These are phyloP conservation scores for Lagopus muta DNA, from an alignment of 2,113 vertebrate genomes.

Conservation along the genomic window DNA sequence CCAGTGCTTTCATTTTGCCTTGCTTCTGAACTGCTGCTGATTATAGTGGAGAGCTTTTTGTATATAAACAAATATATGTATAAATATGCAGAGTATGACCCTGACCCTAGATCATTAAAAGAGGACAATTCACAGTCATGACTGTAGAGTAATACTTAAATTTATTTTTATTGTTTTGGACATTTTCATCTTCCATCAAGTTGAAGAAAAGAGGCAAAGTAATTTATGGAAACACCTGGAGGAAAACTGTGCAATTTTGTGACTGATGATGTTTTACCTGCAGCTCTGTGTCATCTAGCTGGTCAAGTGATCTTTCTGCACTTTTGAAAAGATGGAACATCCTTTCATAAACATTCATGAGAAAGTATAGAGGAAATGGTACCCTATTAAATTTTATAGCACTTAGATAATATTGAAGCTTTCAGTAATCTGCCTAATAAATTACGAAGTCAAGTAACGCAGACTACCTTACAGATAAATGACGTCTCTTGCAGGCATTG, in stretches of 20 bases:
- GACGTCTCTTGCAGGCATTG: neutral
- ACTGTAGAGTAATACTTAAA: too few relatives aligned
- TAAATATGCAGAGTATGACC: neutral
- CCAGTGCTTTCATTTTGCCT: neutral
- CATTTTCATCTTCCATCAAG: neutral
- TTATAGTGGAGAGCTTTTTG: neutral
- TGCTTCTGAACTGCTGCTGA: neutral
- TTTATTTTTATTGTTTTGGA: neutral
- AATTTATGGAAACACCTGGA: neutral
- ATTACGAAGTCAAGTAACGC: neutral
- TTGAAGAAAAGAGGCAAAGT: neutral
- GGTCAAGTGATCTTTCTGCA: neutral
- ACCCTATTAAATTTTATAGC: slow-evolving; percentile 37
- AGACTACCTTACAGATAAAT: slow-evolving; percentile 19
- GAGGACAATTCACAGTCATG: neutral
- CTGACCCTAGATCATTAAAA: neutral
- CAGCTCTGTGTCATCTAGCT: neutral
- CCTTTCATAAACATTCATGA: neutral
- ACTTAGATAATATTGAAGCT: neutral
- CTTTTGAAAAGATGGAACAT: neutral
- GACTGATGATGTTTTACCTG: neutral
- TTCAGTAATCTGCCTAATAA: slow-evolving; percentile 20
- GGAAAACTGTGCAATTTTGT: neutral
- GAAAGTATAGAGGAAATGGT: slow-evolving; percentile 36
- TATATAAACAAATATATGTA: neutral